These are phyloP conservation scores for Anolis carolinensis DNA, from an alignment of 2,113 vertebrate species.

Conservation along the genomic window DNA sequence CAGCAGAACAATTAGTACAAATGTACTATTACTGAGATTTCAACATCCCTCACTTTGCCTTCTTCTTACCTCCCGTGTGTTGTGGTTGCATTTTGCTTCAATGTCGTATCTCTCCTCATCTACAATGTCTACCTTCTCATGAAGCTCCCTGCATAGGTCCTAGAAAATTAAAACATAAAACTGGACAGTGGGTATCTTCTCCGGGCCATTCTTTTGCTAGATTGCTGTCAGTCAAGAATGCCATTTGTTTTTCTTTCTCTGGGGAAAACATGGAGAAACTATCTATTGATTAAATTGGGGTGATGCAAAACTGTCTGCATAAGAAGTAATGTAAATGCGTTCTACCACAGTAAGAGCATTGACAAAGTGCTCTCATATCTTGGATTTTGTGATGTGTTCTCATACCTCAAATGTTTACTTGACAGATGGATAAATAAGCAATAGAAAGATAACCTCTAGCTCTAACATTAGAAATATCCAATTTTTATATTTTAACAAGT, in stretches of 20 bases:
- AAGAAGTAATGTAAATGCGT: not conserved
- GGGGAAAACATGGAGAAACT: not conserved
- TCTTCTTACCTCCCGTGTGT: conserved; percentile 86
- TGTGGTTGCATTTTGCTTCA: conserved; percentile 91
- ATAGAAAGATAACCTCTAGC: not conserved
- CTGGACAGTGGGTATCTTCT: rapidly evolving
- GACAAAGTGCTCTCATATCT: not conserved
- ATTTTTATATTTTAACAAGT: not conserved
- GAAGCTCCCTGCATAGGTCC: conserved; percentile 91
- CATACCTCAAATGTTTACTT: not conserved
- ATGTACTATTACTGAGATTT: not conserved
- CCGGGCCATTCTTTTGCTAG: not conserved
- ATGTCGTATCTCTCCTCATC: conserved; percentile 94
- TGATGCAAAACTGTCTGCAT: no score
- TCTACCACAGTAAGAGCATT: not conserved
- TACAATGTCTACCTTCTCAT: conserved; percentile 86
- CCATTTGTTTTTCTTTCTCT: not conserved
- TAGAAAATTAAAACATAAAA: conserved; percentile 39
- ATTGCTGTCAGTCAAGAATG: not conserved
- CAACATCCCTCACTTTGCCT: rapidly evolving
- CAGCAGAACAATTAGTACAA: not conserved
- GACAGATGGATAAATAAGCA: not conserved
- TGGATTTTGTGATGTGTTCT: not conserved
- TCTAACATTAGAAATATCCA: not conserved
- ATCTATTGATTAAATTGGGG: not conserved